Percentiles rank a stretch among this genome's conserved stretches.
These are phyloP conservation scores for Elymnias hypermnestra DNA, from an alignment of 1,140 invertebrate genomes.

Conservation along the genomic window DNA sequence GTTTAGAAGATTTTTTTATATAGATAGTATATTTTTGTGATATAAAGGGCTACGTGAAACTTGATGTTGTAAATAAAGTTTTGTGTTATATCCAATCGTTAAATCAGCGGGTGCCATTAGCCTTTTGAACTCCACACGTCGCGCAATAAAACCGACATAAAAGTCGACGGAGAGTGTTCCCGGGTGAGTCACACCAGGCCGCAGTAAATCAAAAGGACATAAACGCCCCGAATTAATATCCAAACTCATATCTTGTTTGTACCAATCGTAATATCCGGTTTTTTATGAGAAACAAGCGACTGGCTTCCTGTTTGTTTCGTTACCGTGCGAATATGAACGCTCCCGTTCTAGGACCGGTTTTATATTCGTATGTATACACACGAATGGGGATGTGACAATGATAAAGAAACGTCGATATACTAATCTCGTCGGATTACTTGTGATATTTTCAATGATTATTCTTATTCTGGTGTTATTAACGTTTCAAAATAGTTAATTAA, in stretches of 20 bases:
- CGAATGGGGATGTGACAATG: no score
- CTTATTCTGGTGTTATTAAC: no score
- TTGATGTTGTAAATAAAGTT: background rate
- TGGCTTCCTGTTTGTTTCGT: background rate
- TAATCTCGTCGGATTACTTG: no score
- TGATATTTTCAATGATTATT: no score
- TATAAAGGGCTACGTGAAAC: no score
- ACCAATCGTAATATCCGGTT: background rate
- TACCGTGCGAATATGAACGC: conserved; percentile 3
- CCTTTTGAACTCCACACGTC: background rate
- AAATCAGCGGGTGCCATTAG: background rate
- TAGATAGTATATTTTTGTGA: no score
- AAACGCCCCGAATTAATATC: conserved; percentile 1
- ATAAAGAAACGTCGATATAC: no score
- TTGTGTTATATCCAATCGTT: background rate
- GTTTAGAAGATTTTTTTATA: no score
- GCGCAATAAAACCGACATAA: background rate
- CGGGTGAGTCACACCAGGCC: background rate
- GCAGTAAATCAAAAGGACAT: conserved; percentile 1
- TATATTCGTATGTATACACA: no score
- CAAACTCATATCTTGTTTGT: background rate
- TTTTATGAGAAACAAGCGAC: conserved; percentile 1
- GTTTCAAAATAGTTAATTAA: no score
- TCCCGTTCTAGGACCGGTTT: no score
- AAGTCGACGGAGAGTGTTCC: background rate